Conservation (phyloP, 2,888 invertebrate genomes). For the Xestoiulus laeticollis region DNA sequence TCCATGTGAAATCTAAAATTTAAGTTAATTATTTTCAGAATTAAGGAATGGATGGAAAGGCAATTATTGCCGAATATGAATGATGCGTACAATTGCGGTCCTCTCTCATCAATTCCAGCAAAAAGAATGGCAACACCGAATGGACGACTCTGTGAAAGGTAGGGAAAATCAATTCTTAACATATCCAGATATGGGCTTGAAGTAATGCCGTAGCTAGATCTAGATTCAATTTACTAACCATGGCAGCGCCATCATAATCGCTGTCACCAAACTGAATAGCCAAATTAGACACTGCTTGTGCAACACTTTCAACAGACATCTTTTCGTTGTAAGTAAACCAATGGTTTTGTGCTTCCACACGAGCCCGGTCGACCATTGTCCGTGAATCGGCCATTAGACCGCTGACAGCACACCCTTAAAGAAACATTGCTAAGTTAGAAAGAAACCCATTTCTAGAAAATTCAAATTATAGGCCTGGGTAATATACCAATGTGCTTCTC, state of each 20-base stretch:
- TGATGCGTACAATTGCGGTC: constrained; percentile 80
- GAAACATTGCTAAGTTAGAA: constrained; percentile 45
- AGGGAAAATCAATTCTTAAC: background rate
- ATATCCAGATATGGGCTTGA: background rate
- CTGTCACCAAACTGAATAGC: constrained; percentile 99
- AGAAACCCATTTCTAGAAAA: constrained; percentile 39
- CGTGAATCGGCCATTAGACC: constrained; percentile 98
- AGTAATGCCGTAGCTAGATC: no score
- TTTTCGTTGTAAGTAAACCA: constrained; percentile 98
- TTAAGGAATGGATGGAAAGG: background rate
- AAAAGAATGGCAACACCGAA: constrained; percentile 99
- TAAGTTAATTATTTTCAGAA: background rate
- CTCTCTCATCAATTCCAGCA: constrained; percentile 90
- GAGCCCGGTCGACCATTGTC: constrained; percentile 90
- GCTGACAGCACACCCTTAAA: constrained; percentile 86
- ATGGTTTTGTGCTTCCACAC: constrained; percentile 97
- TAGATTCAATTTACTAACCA: constrained; percentile 70
- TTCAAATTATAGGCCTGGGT: background rate
- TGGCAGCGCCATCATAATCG: constrained; percentile 79
- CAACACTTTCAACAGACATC: constrained; percentile 97
- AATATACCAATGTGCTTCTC: constrained; percentile 88
- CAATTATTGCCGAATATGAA: background rate
- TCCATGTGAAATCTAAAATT: constrained; percentile 84
- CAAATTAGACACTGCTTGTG: constrained; percentile 97
- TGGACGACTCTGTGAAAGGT: constrained; percentile 76